Percentiles rank a stretch among this genome's conserved stretches.
Conservation (phyloP, 2,888 invertebrate genomes). For the Andrena flavipes region DNA sequence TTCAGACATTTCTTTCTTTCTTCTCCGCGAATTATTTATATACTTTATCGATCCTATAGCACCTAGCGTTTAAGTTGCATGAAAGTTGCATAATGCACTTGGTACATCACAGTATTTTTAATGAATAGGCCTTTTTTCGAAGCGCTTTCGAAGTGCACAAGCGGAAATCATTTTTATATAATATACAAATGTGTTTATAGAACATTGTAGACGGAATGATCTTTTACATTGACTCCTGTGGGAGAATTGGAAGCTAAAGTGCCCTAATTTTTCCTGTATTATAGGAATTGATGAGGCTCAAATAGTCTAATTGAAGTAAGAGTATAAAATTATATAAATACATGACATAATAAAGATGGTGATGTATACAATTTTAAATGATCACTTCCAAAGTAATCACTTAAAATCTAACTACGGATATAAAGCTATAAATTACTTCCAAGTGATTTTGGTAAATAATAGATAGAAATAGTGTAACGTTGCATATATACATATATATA, state of each 20-base stretch:
- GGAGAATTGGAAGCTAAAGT: slow-evolving; percentile 64
- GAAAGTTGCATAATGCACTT: slow-evolving; percentile 34
- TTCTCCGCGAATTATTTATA: slow-evolving; percentile 22
- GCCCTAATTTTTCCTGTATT: slow-evolving; percentile 63
- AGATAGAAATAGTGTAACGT: slow-evolving; percentile 19
- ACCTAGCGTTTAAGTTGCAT: slow-evolving; percentile 43
- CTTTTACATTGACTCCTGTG: slow-evolving; percentile 62
- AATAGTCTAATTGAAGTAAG: slow-evolving; percentile 50
- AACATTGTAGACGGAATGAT: slow-evolving; percentile 47
- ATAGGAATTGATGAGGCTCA: slow-evolving; percentile 66
- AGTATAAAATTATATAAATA: slow-evolving; percentile 35
- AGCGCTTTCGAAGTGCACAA: slow-evolving; percentile 39
- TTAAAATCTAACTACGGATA: slow-evolving; percentile 38
- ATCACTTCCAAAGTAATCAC: slow-evolving; percentile 52
- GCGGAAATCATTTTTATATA: slow-evolving; percentile 56
- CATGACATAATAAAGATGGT: slow-evolving; percentile 27
- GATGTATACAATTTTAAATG: slow-evolving; percentile 46
- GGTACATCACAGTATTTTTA: slow-evolving; percentile 63
- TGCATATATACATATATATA: neutral
- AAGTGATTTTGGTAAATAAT: slow-evolving; percentile 37
- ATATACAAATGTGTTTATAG: slow-evolving; percentile 65
- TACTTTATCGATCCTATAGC: slow-evolving; percentile 18
- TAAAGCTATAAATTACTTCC: slow-evolving; percentile 27
- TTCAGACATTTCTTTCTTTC: slow-evolving; percentile 15
- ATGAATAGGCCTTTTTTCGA: slow-evolving; percentile 57